Evolutionary conservation across 2,113 vertebrate genomes (phyloP).

Genomic region (Notiomystis cincta): DNA sequence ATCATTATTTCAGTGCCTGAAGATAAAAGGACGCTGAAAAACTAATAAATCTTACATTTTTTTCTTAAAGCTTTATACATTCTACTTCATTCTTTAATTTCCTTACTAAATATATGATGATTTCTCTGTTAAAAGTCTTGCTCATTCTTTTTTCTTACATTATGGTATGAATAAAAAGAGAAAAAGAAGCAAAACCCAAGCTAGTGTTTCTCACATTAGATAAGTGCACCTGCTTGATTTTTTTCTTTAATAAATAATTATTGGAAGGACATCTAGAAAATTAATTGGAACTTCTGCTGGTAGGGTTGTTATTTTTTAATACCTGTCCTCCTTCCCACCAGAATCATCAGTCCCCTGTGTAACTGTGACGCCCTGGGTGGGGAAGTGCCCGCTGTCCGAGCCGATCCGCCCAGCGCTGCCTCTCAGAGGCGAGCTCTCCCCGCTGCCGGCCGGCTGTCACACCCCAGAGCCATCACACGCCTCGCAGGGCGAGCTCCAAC

Average conservation of each 20-base stretch:
- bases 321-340: not conserved
- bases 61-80: not conserved
- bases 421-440: not conserved
- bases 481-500: not conserved
- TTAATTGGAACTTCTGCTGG: not conserved
- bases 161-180: not conserved
- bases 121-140: not conserved
- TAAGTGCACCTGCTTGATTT: not conserved
- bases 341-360: not conserved
- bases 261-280: not conserved
- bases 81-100: not conserved
- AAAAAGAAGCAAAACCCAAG: accelerated
- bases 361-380: not conserved
- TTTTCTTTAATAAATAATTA: not conserved
- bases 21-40: not conserved
- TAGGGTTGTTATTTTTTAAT: not conserved
- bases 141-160: not conserved
- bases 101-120: not conserved
- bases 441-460: not conserved
- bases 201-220: not conserved
- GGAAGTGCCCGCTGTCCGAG: not conserved
- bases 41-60: not conserved
- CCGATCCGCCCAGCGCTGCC: not conserved
- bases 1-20: not conserved
- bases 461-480: conserved; percentile 36